Base-by-base conservation (phyloP, 2,888 invertebrate species). In the Spodoptera littoralis region DNA sequence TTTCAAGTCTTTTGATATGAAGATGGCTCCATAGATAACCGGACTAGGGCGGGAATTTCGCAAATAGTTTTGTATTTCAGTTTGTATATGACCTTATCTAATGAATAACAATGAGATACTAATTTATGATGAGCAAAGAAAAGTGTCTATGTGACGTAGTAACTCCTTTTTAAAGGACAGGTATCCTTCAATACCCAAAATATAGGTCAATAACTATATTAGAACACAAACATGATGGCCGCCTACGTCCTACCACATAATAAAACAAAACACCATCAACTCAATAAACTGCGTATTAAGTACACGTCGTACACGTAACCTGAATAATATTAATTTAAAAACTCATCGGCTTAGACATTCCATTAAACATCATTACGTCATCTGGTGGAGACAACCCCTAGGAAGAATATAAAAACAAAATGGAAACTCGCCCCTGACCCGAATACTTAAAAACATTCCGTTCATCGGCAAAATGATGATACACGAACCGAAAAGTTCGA, bases 381-480 rank as follows among this genome's bases (percentile, higher is more conserved):
- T 70, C 57, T 61, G 72, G 46, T n/a, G 13, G 45, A 49, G 52
- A 54, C 60, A 50, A 46, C 58, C 56, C 50, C 59, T 3, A 51
- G 63, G 51, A 63, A 68, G 68, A 61, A 57, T 61, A 43, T 53
- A 36, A 55, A 54, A 71, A 73, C 8, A 66, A 61, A 56, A 52
- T 43, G 30, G 27, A 41, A 51, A 36, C 59, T n/a, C 24, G 61
- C 49, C 76, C 75, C n/a, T 75, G 74, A 74, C 68, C 76, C 48
- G 11, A 62, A 68, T 72, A 60, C 42, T 60, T 57, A 5, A 4
- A 60, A 69, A 60, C 46, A 57, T 60, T 57, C 56, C 51, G 57
- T 27, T 60, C 62, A 63, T 71, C 54, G 45, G 67, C 63, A 68
- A 59, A 71, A 57, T 57, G 45, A 54, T 22, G 11, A 5, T 50